Conservation (phyloP, 2,113 vertebrate genomes). For the Argyrosomus japonicus region DNA sequence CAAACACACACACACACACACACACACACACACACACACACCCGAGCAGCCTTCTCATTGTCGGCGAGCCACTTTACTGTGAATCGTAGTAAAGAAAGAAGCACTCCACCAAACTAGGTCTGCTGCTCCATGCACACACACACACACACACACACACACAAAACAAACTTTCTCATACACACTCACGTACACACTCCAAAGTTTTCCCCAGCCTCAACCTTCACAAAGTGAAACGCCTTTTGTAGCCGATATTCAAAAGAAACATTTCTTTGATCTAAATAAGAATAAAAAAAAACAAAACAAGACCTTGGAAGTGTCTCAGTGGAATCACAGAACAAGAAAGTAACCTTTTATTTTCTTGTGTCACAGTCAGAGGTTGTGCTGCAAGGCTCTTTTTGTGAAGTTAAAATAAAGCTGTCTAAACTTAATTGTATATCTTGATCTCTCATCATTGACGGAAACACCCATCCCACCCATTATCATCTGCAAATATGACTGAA, state of each 20-base stretch:
- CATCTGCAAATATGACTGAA: slow-evolving; percentile 6
- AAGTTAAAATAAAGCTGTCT: slow-evolving; percentile 59
- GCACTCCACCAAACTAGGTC: slow-evolving; percentile 21
- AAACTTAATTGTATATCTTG: slow-evolving; percentile 53
- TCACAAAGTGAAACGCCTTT: slow-evolving; percentile 46
- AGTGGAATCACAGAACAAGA: slow-evolving; percentile 29
- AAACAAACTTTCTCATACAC: background rate
- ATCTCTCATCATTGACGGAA: slow-evolving; percentile 29
- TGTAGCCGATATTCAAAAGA: slow-evolving; percentile 58
- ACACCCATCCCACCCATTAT: no score
- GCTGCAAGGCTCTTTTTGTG: slow-evolving; percentile 46
- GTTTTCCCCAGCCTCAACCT: slow-evolving; percentile 34
- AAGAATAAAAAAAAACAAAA: slow-evolving; percentile 17
- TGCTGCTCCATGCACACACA: background rate
- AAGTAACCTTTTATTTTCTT: slow-evolving; percentile 50
- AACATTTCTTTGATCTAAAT: slow-evolving; percentile 56
- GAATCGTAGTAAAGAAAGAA: slow-evolving; percentile 16
- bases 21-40: no score
- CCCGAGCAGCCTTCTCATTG: background rate
- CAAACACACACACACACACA: background rate
- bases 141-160: background rate
- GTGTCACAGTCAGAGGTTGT: slow-evolving; percentile 33
- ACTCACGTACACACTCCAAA: slow-evolving; percentile 13
- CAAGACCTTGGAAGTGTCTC: slow-evolving; percentile 54
- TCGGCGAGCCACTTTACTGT: slow-evolving; percentile 13